Conservation (phyloP, 1,140 invertebrate genomes). For the Mya arenaria region DNA sequence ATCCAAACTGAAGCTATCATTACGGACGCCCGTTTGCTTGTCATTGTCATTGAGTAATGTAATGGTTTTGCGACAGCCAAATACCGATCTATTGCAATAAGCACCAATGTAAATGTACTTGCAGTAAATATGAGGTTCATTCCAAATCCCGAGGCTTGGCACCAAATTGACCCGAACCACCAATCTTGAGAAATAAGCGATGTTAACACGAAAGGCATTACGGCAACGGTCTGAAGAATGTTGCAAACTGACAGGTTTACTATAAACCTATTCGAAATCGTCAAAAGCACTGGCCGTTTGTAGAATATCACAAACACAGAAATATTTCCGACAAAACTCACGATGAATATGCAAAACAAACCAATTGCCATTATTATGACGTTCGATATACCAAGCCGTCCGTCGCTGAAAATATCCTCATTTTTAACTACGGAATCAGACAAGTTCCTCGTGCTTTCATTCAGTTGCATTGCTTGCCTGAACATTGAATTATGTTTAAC, state of each 20-base stretch:
- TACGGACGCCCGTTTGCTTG: constrained; percentile 86
- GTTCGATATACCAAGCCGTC: too few species aligned
- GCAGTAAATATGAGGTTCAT: constrained; percentile 83
- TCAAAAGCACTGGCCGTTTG: constrained; percentile 83
- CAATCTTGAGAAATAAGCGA: constrained; percentile 76
- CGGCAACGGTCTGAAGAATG: constrained; percentile 84
- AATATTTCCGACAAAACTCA: constrained; percentile 82
- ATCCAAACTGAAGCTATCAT: constrained; percentile 87
- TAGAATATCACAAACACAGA: constrained; percentile 85
- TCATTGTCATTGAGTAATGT: constrained; percentile 85
- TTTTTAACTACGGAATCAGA: too few species aligned
- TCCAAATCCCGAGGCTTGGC: constrained; percentile 82
- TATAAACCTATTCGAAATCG: constrained; percentile 87
- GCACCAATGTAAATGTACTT: constrained; percentile 87
- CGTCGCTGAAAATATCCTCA: too few species aligned
- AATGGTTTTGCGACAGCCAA: constrained; percentile 85
- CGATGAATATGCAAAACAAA: constrained; percentile 68
- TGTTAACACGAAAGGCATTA: constrained; percentile 84
- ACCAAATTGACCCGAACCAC: constrained; percentile 79
- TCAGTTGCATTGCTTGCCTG: too few species aligned
- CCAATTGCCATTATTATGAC: neutral
- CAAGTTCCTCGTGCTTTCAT: too few species aligned
- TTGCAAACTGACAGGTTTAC: constrained; percentile 87
- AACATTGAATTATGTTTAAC: too few species aligned
- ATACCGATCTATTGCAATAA: constrained; percentile 93